Percentiles rank a stretch among this genome's conserved stretches.
Evolutionary conservation across 2,113 vertebrate species (phyloP).

Genomic region (Tyrannus savana): DNA sequence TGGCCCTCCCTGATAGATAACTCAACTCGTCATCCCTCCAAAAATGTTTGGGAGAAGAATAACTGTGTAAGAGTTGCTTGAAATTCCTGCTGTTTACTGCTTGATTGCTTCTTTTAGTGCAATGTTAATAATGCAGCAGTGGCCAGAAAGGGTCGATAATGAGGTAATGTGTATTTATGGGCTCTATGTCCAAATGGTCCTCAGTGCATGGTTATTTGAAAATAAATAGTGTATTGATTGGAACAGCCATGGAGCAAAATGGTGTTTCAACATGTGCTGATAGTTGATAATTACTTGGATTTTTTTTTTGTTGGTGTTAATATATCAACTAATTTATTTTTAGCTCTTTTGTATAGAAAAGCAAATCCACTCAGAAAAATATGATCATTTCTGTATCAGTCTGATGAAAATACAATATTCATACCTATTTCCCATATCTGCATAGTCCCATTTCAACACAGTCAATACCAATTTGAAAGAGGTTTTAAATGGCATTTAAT

Average conservation of each 20-base stretch:
- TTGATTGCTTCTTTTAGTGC: conserved; percentile 41
- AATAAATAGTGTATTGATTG: conserved; percentile 62
- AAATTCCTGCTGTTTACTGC: conserved; percentile 25
- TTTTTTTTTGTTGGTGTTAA: background rate
- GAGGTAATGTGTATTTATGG: conserved; percentile 61
- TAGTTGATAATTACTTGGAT: conserved; percentile 36
- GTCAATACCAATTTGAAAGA: background rate
- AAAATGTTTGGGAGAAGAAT: background rate
- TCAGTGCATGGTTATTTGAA: conserved; percentile 36
- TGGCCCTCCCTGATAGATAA: background rate
- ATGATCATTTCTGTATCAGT: background rate
- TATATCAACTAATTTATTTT: background rate
- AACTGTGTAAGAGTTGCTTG: background rate
- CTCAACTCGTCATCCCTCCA: background rate
- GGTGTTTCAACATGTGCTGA: background rate
- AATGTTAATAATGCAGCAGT: conserved; percentile 50
- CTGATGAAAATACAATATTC: conserved; percentile 7
- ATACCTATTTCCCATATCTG: background rate
- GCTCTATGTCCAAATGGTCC: conserved; percentile 40
- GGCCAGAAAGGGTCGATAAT: conserved; percentile 52
- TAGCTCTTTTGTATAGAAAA: background rate
- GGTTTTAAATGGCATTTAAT: conserved; percentile 15
- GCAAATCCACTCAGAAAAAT: background rate
- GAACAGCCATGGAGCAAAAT: background rate
- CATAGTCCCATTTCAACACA: background rate